phyloP scores from a whole-genome alignment of 1,140 invertebrate species.

The Colletes latitarsis region DNA sequence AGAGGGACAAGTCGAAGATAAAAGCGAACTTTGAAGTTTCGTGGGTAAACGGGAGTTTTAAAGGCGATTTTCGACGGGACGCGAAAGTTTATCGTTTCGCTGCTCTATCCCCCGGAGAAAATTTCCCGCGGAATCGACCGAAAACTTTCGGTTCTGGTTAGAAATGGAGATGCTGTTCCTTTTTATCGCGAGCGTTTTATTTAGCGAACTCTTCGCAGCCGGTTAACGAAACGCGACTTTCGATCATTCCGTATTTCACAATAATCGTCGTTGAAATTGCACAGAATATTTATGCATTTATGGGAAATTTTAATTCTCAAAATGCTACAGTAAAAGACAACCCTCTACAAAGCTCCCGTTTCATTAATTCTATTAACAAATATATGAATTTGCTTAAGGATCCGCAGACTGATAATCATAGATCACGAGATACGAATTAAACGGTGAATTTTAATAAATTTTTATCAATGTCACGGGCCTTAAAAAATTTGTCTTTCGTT shows the following conservation, averaged over 20 bases:
- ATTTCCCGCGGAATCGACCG: slow-evolving; percentile 3
- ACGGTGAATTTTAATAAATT: too few relatives aligned
- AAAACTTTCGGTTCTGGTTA: slow-evolving; percentile 2
- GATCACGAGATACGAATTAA: too few relatives aligned
- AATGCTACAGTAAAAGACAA: too few relatives aligned
- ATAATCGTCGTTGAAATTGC: too few relatives aligned
- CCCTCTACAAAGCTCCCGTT: too few relatives aligned
- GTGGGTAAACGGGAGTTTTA: slow-evolving; percentile 43
- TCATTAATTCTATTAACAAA: too few relatives aligned
- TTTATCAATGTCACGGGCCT: too few relatives aligned
- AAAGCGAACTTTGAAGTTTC: slow-evolving; percentile 43
- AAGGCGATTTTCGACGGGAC: slow-evolving; percentile 29
- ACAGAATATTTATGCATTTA: too few relatives aligned
- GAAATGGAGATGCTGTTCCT: neutral
- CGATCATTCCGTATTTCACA: too few relatives aligned
- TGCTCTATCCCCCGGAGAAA: neutral
- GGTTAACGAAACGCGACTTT: neutral
- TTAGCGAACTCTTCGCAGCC: neutral
- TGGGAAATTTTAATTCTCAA: too few relatives aligned
- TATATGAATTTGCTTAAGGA: too few relatives aligned
- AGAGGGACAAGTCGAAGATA: slow-evolving; percentile 21
- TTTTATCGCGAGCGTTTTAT: neutral
- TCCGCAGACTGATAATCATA: too few relatives aligned
- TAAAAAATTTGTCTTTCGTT: neutral
- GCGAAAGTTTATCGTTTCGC: slow-evolving; percentile 35